These are phyloP conservation scores for Polyergus mexicanus DNA, from an alignment of 1,140 invertebrate genomes.

Conservation along the genomic window DNA sequence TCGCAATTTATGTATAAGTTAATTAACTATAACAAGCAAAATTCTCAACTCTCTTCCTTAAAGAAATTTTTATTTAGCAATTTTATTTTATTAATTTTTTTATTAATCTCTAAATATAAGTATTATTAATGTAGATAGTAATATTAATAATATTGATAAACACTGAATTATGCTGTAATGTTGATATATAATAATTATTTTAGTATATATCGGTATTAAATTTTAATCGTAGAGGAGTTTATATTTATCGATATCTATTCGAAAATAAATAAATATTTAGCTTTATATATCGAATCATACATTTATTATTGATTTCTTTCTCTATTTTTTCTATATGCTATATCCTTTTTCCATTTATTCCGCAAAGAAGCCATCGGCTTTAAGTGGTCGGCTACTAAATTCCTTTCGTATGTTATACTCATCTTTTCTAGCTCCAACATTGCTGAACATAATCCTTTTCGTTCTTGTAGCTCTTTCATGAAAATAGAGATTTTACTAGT, in stretches of 20 bases:
- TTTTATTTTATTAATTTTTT: neutral
- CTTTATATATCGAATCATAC: neutral
- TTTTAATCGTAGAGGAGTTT: neutral
- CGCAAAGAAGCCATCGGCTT: neutral
- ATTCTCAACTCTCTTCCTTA: neutral
- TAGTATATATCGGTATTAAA: neutral
- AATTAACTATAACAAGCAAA: neutral
- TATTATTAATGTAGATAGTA: neutral
- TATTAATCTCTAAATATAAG: neutral
- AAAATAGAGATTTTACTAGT: slow-evolving; percentile 9
- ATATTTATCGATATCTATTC: neutral
- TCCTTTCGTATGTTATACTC: slow-evolving; percentile 8
- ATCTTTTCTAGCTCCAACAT: slow-evolving; percentile 8
- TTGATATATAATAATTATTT: slow-evolving; percentile 1
- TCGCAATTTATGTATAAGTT: neutral
- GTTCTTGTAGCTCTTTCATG: neutral
- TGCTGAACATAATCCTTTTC: neutral
- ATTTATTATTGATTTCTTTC: neutral
- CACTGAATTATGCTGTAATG: neutral
- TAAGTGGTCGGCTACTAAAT: slow-evolving; percentile 5
- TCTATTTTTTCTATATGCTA: neutral
- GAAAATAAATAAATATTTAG: neutral
- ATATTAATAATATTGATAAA: neutral
- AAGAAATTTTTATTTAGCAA: neutral
- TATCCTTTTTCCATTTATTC: neutral